phyloP scores from a whole-genome alignment of 2,888 invertebrate genomes.

The Spisula subtruncata region DNA sequence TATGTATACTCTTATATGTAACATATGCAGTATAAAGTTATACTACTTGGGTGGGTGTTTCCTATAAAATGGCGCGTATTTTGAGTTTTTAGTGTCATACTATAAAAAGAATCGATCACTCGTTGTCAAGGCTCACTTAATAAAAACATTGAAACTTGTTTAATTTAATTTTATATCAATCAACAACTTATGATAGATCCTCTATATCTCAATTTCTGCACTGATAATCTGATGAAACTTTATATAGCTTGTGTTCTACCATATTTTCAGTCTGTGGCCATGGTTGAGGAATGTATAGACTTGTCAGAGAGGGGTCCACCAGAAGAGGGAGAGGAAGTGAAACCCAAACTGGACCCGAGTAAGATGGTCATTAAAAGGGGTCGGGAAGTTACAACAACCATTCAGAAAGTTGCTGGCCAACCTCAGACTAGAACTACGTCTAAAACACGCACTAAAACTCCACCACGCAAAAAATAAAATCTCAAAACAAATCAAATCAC shows the following conservation, averaged over 20 bases:
- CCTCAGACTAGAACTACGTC: neutral
- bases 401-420: constrained; percentile 43
- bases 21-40: no score
- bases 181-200: no score
- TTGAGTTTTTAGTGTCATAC: no score
- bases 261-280: constrained; percentile 76
- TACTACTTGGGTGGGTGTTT: no score
- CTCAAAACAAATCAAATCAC: no score
- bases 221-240: neutral
- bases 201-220: no score
- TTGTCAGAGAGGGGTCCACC: constrained; percentile 62
- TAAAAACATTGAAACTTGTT: no score
- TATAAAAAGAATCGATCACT: no score
- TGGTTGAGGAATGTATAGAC: constrained; percentile 81
- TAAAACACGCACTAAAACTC: constrained; percentile 61
- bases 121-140: no score
- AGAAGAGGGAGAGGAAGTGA: constrained; percentile 35
- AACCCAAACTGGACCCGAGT: constrained; percentile 60
- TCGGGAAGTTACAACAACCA: constrained; percentile 59
- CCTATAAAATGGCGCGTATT: no score
- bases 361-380: constrained; percentile 61
- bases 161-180: no score
- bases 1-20: no score
- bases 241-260: neutral
- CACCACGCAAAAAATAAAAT: constrained; percentile 43